phyloP scores from a whole-genome alignment of 2,113 vertebrate species.

The Ptychochromis oligacanthus region DNA sequence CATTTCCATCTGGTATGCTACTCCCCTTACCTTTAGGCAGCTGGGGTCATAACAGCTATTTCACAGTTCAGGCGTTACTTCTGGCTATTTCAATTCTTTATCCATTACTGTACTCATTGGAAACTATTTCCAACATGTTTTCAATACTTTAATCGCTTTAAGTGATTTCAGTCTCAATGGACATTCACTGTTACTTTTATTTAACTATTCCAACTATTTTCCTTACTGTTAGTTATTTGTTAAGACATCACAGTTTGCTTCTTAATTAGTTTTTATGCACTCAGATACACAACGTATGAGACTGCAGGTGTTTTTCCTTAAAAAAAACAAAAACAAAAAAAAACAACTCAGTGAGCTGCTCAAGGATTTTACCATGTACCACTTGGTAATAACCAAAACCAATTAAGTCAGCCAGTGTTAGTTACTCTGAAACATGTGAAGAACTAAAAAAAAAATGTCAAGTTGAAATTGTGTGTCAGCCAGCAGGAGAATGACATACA shows the following conservation, averaged over 20 bases:
- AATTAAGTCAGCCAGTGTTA: not conserved
- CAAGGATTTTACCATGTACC: not conserved
- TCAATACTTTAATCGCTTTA: not conserved
- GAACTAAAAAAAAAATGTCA: not conserved
- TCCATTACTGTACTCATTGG: not conserved
- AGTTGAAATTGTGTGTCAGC: constrained; percentile 8
- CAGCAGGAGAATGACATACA: not conserved
- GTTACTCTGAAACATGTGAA: not conserved
- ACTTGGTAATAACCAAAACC: not conserved
- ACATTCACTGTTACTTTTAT: not conserved
- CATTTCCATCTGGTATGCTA: not conserved
- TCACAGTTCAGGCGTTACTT: no score
- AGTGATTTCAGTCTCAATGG: not conserved
- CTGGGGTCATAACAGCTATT: not conserved
- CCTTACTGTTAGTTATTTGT: not conserved
- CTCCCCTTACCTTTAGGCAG: not conserved
- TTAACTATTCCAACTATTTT: not conserved
- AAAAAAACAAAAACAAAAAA: not conserved
- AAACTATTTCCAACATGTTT: not conserved
- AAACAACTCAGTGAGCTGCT: not conserved
- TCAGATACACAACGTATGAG: not conserved
- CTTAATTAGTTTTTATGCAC: not conserved
- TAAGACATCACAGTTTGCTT: not conserved
- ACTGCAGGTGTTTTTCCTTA: not conserved
- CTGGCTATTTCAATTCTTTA: no score